Base-by-base conservation (phyloP, 2,797 vertebrate genomes). In the Dromococcyx pavoninus region DNA sequence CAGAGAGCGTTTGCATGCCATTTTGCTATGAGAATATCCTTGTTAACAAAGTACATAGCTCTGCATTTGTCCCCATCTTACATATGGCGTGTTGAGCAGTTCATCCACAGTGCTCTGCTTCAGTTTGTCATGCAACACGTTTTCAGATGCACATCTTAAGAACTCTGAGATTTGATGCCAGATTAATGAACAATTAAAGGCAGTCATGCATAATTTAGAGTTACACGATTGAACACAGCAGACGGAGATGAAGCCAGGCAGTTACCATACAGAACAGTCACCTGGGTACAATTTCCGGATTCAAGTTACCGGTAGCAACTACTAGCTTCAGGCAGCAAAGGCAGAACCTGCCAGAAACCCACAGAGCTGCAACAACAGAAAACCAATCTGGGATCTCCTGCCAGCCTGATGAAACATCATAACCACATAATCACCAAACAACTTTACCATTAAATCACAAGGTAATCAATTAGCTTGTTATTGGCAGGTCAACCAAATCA, bases 151-250 rank as follows among this genome's bases (percentile, higher is more conserved):
- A 33, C 62, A 54, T 35, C 46, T 71, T 46, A 83, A 54, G 30
- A 84, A 82, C 56, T 77, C 61, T 53, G 43, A 86, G 46, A 66
- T 66, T 44, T 35, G 21, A 76, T 58, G 73, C 28, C 80, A 84
- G 71, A 53, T 37, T 61, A 75, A 53, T 8, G 41, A 86, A 91
- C 61, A 78, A 75, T 46, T 75, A 81, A 58, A 81, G 91, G 69
- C 61, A 86, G 60, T n/a, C 60, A 78, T 69, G 61, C 70, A 32
- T 75, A 75, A 87, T 75, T 85, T 22, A 94, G 54, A 91, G 56
- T 51, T 85, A 78, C 51, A 66, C 2, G 2, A 91, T 2, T 74
- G 61, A 90, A 86, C 17, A n/a, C 0, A 78, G 58, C 25, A 58
- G 56, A 48, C 32, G 70, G 56, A 88, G 77, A 84, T 57, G 48